These are phyloP conservation scores for Ceyx margarethae DNA, from an alignment of 2,113 vertebrate genomes.

Conservation along the genomic window DNA sequence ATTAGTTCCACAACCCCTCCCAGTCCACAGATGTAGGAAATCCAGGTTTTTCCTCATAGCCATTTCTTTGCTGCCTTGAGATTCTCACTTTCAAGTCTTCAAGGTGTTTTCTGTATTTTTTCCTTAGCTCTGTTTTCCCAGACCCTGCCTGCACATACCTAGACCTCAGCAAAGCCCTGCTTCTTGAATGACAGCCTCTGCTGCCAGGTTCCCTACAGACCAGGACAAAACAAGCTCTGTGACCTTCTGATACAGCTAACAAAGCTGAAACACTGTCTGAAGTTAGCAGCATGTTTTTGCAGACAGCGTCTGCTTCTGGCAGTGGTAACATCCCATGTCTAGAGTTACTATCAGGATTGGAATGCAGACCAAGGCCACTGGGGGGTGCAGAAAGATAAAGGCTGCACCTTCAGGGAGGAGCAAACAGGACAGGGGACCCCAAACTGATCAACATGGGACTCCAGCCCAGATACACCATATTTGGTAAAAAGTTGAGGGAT, in stretches of 20 bases:
- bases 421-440: no score
- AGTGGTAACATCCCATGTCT: no score
- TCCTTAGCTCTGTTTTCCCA: background rate
- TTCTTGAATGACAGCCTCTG: background rate
- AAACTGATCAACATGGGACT: no score
- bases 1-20: background rate
- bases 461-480: no score
- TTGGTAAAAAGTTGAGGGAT: no score
- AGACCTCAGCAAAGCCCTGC: background rate
- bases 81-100: background rate
- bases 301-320: no score
- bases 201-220: background rate
- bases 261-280: background rate
- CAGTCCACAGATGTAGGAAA: background rate
- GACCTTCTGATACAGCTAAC: background rate
- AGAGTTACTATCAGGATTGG: no score
- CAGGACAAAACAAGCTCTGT: background rate
- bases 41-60: rapidly evolving
- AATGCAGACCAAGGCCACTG: no score
- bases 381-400: no score
- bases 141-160: background rate
- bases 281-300: no score
- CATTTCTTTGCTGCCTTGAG: background rate
- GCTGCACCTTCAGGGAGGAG: no score
- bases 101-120: background rate